Evolutionary conservation across 2,888 invertebrate species (phyloP), one percentile per base, ranked within the genome.

Genomic region (Dasypolia templi): DNA sequence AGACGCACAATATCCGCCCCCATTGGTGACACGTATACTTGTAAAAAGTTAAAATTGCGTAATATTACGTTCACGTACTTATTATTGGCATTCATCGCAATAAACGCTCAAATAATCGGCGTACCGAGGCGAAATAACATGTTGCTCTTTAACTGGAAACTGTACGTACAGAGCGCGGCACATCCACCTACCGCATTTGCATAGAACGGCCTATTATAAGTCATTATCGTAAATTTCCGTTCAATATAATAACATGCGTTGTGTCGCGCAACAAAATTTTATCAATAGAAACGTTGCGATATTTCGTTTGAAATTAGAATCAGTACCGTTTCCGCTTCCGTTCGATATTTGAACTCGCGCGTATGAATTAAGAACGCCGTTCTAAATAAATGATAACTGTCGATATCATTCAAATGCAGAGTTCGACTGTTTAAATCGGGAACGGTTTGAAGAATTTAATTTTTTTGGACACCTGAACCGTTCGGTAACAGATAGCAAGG

Each of bases 321-420:
- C 96, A 95, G 94, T 94, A 95, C 94, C 90, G 95, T 94, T 93
- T 96, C 96, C 96, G 95, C 93, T 96, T 96, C 96, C 96, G 96
- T 95, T 95, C 95, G 95, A 96, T 95, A 96, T 95, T 96, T 89
- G 91, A 93, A 94, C 91, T 81, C 82, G 89, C 89, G 90, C 86
- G 90, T 91, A 92, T 88, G 92, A 95, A 96, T 96, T 95, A 95
- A 92, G 95, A 95, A 90, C 94, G 91, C 73, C 91, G 92, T 86
- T 93, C 92, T 88, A 91, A 92, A 93, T 93, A 89, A 85, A 89
- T 91, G 93, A 94, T 94, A 94, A 93, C 92, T 89, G 89, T 87
- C 89, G 85, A 90, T 90, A 88, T 85, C 79, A 81, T 88, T 85
- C 49, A 77, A 81, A 83, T 81, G 68, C 56, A 73, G 82, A 83